Evolutionary conservation across 2,888 invertebrate genomes (phyloP), one percentile per base, ranked within the genome.

Genomic region (Oligia fasciuncula): DNA sequence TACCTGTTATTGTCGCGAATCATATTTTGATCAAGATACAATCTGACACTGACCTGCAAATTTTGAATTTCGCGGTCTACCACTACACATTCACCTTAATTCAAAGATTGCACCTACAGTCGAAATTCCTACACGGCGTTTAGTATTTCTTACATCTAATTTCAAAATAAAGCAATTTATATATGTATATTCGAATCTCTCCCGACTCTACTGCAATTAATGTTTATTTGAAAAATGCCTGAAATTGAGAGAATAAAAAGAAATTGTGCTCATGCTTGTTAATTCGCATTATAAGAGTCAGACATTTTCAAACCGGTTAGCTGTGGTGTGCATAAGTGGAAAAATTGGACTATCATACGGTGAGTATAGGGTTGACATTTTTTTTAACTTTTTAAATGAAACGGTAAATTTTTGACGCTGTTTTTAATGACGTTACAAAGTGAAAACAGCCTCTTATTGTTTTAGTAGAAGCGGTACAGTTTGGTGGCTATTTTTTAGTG

Each of bases 151-250:
- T 29, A 63, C 29, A 5, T 19, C 5, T 9, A 40, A 23, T 66
- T 66, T 35, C 4, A 6, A 40, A 40, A 43, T 23, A 66, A 43
- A 66, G 8, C 43, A 67, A 43, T 43, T 9, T 17, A n/a, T 9
- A 17, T 17, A n/a, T 17, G 29, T 29, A 29, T 29, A 29, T 29
- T 29, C 29, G 29, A 57, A 54, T 74, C 23, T n/a, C 40, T 69
- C 4, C n/a, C 35, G 6, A 17, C n/a, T 19, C 29, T 1, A 57
- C 62, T 9, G 8, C 49, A 49, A 29, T 49, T 40, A 43, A 51
- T 51, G 17, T 76, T 63, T 60, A 82, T 49, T 49, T 69, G 83
- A 66, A 66, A 82, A 76, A 80, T 69, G 29, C n/a, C 69, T 69
- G 80, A 65, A 69, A 70, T 57, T 63, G 17, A 49, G 11, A n/a